A percentile compares a stretch with the other conserved stretches of the same genome.
Conservation (phyloP, 2,888 invertebrate species). For the Agrotis clavis region DNA sequence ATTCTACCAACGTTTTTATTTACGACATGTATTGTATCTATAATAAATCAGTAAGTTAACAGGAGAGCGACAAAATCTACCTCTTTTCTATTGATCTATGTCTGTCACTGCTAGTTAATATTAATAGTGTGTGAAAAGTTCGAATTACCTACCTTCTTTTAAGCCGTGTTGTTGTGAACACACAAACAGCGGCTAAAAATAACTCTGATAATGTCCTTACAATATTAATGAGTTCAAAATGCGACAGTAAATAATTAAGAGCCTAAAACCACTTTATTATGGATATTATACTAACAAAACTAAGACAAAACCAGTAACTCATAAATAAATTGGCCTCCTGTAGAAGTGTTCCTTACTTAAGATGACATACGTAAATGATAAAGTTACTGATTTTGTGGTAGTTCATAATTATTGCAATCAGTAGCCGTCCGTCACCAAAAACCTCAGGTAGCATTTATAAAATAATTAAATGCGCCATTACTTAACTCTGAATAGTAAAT, state of each 20-base stretch:
- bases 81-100: conserved; percentile 27
- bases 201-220: background rate
- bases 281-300: no score
- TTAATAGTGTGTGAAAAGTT: conserved; percentile 17
- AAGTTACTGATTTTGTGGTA: background rate
- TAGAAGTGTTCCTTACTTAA: no score
- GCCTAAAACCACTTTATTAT: no score
- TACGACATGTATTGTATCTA: conserved; percentile 1
- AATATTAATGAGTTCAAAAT: background rate
- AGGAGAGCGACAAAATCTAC: conserved; percentile 19
- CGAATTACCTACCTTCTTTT: background rate
- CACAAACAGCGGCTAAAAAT: background rate
- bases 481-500: conserved; percentile 45
- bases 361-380: no score
- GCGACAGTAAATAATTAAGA: no score
- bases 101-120: conserved; percentile 41
- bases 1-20: conserved; percentile 9
- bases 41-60: conserved; percentile 38
- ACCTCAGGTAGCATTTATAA: conserved; percentile 11
- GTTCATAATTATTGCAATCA: background rate
- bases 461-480: conserved; percentile 42
- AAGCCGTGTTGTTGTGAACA: background rate
- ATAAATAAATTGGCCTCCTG: no score
- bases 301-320: background rate
- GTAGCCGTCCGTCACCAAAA: background rate